Evolutionary conservation across 2,888 invertebrate genomes (phyloP).

Genomic region (Mesochorus sp.): DNA sequence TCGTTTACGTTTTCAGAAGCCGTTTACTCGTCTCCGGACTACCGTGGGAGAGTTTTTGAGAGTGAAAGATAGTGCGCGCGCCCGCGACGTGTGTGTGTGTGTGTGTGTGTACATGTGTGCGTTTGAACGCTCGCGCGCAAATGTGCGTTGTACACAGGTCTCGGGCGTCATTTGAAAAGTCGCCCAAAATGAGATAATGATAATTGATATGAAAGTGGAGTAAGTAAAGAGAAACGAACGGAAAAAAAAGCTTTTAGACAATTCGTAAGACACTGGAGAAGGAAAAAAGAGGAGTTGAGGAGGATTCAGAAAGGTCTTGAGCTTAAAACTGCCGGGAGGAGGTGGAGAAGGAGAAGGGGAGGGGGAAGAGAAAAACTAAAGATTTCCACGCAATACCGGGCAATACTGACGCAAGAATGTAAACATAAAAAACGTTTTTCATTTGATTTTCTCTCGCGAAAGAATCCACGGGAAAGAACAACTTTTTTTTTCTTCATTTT

Average conservation of each 20-base stretch:
- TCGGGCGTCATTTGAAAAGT: slow-evolving; percentile 5
- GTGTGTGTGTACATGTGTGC: slow-evolving; percentile 40
- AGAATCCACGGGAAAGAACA: background rate
- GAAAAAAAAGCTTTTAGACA: background rate
- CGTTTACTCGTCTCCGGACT: slow-evolving; percentile 62
- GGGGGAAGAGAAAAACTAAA: background rate
- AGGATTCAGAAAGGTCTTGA: background rate
- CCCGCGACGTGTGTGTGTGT: slow-evolving; percentile 17
- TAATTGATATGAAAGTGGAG: background rate
- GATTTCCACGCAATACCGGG: slow-evolving; percentile 29
- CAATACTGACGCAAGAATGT: slow-evolving; percentile 54
- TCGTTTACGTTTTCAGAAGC: too few relatives aligned
- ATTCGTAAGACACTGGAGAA: background rate
- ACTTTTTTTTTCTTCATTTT: background rate
- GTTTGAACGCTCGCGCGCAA: background rate
- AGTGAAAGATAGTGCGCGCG: slow-evolving; percentile 37
- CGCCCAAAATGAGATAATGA: background rate
- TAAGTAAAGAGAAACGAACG: background rate
- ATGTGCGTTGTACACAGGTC: background rate
- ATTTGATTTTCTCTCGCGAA: background rate
- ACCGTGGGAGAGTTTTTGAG: slow-evolving; percentile 52
- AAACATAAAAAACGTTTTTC: slow-evolving; percentile 11
- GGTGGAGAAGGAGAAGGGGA: background rate
- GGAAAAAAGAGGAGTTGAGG: background rate
- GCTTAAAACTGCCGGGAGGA: background rate